Conservation (phyloP, 2,888 invertebrate species). For the Ochlodes sylvanus region DNA sequence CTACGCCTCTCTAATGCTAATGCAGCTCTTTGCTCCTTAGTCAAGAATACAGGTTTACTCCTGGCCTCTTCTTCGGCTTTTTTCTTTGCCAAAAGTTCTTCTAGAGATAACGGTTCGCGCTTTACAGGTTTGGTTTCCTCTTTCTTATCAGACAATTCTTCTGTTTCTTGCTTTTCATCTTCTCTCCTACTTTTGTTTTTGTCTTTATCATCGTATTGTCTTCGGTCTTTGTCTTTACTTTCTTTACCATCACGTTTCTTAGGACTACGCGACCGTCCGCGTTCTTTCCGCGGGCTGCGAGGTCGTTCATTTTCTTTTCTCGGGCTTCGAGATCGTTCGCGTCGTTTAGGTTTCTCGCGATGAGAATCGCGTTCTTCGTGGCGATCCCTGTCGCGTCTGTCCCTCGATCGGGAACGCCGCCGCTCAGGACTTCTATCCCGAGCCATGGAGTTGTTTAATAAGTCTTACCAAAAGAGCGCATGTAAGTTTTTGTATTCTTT, state of each 20-base stretch:
- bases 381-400: slow-evolving; percentile 74
- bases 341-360: slow-evolving; percentile 72
- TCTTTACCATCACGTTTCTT: slow-evolving; percentile 74
- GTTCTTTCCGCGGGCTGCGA: slow-evolving; percentile 62
- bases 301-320: slow-evolving; percentile 64
- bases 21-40: slow-evolving; percentile 97
- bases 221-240: slow-evolving; percentile 53
- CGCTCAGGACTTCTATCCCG: slow-evolving; percentile 75
- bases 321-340: slow-evolving; percentile 69
- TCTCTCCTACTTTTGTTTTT: slow-evolving; percentile 69
- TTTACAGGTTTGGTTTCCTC: slow-evolving; percentile 71
- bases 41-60: slow-evolving; percentile 98
- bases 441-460: slow-evolving; percentile 54
- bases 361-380: slow-evolving; percentile 74
- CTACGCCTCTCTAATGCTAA: slow-evolving; percentile 95
- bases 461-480: no score
- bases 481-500: no score
- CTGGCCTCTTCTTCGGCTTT: slow-evolving; percentile 97
- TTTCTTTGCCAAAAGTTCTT: slow-evolving; percentile 97
- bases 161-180: slow-evolving; percentile 64
- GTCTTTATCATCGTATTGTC: slow-evolving; percentile 71
- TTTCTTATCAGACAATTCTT: slow-evolving; percentile 66
- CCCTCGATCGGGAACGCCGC: slow-evolving; percentile 74
- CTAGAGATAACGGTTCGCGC: slow-evolving; percentile 96
- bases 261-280: slow-evolving; percentile 69